A percentile compares a stretch with the other conserved stretches of the same genome.
These are phyloP conservation scores for Diploptera punctata DNA, from an alignment of 2,888 invertebrate species.

Conservation along the genomic window DNA sequence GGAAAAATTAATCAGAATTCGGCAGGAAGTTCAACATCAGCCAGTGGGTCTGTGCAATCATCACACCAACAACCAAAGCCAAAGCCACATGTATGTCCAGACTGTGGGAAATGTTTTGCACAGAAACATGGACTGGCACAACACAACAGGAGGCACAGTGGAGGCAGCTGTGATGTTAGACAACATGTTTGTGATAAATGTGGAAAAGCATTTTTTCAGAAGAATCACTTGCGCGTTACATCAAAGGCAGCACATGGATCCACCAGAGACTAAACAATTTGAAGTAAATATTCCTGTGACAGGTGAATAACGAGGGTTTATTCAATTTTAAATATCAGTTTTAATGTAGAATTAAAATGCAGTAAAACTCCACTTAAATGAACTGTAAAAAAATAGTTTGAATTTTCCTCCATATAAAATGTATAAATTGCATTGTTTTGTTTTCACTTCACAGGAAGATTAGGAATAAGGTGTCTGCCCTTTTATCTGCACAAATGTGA, in stretches of 20 bases:
- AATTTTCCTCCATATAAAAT: too few species aligned
- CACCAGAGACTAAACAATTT: slow-evolving; percentile 50
- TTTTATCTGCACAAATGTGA: too few species aligned
- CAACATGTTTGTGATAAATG: slow-evolving; percentile 82
- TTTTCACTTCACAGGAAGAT: too few species aligned
- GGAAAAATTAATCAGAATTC: not conserved
- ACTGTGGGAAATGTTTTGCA: slow-evolving; percentile 82
- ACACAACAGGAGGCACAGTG: slow-evolving; percentile 69
- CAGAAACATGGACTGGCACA: slow-evolving; percentile 83
- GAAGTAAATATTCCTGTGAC: slow-evolving; percentile 29
- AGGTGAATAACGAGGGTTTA: slow-evolving; percentile 16
- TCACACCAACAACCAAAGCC: slow-evolving; percentile 59
- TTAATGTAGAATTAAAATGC: too few species aligned
- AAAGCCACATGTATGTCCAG: slow-evolving; percentile 78
- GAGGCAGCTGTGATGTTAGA: slow-evolving; percentile 77
- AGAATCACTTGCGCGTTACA: slow-evolving; percentile 83
- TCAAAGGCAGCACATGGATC: slow-evolving; percentile 80
- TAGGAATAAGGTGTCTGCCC: too few species aligned
- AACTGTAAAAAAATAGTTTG: too few species aligned
- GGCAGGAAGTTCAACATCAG: slow-evolving; percentile 33
- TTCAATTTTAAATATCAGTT: too few species aligned
- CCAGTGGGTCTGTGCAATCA: slow-evolving; percentile 44
- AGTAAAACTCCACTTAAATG: too few species aligned
- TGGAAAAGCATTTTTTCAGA: slow-evolving; percentile 86
- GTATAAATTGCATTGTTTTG: too few species aligned